Evolutionary conservation across 2,888 invertebrate genomes (phyloP), one percentile per base, ranked within the genome.

Genomic region (Lasioglossum morio): DNA sequence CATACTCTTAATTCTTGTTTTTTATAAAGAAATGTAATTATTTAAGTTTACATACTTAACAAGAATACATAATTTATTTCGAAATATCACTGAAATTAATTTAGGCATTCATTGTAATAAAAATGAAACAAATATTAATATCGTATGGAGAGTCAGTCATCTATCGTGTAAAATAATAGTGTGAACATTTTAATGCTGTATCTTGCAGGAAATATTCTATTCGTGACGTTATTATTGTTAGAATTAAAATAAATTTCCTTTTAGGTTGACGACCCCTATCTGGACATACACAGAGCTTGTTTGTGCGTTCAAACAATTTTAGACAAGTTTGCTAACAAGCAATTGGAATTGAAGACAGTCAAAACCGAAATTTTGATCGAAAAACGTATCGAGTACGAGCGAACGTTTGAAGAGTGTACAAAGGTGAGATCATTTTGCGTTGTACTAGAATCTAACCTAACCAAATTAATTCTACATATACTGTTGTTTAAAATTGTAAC

Each of bases 261-360:
- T 89, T 94, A 97, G 97, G 96, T 96, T 94, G 96, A 96, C 93
- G 97, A 97, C 95, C 96, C 97, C 90, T 96, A 97, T 95, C 96
- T 97, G 92, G 97, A 97, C 95, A 96, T 96, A 87, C 96, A 96
- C 92, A 96, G 96, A 93, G 97, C 97, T 88, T 96, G 96, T 93
- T 95, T 96, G 91, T 97, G 97, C 95, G 97, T 97, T 90, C 96
- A 97, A 94, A 96, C 97, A 83, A 96, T 97, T 91, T 95, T 97
- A 94, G 97, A 97, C 92, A 96, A 96, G 90, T 96, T 97, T 92
- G 96, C 96, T 89, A 96, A 96, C 94, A 96, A 97, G 87, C 97
- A 97, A 95, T 95, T 97, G 27, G 69, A 77, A 8, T 37, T 77
- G 69, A 77, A 34, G n/a, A 77, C 97, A 92, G 96, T 96, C 84